A percentile compares a stretch with the other conserved stretches of the same genome.
Conservation (phyloP, 2,113 vertebrate species). For the Pteropus alecto region DNA sequence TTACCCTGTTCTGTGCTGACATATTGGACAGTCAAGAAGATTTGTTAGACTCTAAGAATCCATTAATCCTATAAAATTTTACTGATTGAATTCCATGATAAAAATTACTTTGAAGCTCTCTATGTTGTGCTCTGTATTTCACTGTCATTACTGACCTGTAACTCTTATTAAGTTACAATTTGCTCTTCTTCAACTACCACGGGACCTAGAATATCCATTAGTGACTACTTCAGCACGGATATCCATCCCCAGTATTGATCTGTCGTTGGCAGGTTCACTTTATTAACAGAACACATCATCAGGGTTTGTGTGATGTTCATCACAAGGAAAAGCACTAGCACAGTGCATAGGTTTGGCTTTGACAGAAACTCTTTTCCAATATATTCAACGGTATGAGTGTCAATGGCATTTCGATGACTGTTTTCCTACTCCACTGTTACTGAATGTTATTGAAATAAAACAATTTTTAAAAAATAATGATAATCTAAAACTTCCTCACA, state of each 20-base stretch:
- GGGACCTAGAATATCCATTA: slow-evolving; percentile 11
- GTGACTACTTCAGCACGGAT: neutral
- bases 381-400: neutral
- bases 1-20: slow-evolving; percentile 6
- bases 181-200: neutral
- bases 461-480: neutral
- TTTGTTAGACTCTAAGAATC: neutral
- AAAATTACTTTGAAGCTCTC: slow-evolving; percentile 15
- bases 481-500: neutral
- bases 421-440: neutral
- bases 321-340: neutral
- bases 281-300: neutral
- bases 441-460: neutral
- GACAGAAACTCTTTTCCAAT: neutral
- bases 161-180: slow-evolving; percentile 30
- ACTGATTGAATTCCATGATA: slow-evolving; percentile 17
- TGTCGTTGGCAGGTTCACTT: neutral
- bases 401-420: neutral
- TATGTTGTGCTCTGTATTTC: neutral
- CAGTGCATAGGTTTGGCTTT: neutral
- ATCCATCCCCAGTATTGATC: neutral
- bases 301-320: neutral
- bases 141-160: slow-evolving; percentile 38
- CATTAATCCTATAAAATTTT: slow-evolving; percentile 22
- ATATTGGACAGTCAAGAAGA: neutral